Conservation (phyloP, 2,113 vertebrate species). For the mouse (Mus musculus) region GRCm39 chr8:90004501-90005000, state of each 20-base stretch:
- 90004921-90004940: neutral
- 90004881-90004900: neutral
- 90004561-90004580: neutral
- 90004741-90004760: too few species aligned
- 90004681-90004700: neutral
- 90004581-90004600: neutral
- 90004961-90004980: neutral
- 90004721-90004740: neutral
- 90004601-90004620: neutral
- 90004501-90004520: neutral
- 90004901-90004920: neutral
- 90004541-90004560: conserved; percentile 16
- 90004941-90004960: neutral
- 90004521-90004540: neutral
- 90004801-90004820: neutral
- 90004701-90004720: neutral
- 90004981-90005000: neutral
- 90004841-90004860: neutral
- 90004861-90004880: neutral
- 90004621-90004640: neutral
- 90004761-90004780: neutral
- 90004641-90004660: neutral
- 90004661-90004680: neutral
- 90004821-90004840: neutral
- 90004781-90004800: rapidly evolving